Base-by-base conservation (phyloP, 2,888 invertebrate species). In the Teleogryllus oceanicus region DNA sequence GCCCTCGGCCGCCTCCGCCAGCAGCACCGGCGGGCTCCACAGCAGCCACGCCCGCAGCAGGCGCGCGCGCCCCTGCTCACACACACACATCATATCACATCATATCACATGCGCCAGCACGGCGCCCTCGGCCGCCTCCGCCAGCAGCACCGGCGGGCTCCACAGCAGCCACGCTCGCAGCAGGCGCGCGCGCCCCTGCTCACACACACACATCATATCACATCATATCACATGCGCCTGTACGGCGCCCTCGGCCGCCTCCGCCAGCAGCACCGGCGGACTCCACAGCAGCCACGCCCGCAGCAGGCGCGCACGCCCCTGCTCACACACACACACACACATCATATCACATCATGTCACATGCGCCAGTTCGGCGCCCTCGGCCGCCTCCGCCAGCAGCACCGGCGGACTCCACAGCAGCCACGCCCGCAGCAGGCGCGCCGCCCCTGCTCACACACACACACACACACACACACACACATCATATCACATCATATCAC, bases 401-500 rank as follows among this genome's bases (percentile, higher is more conserved):
- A 62, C 62, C 3, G 62, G 62, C 13, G 62, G 62, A 4, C 62
- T 62, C 62, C 62, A 62, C 13, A 62, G 62, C 62, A 62, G 62
- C 62, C 62, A 62, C 8, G 62, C 62, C 3, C 62, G 62, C 16
- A 62, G 62, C 62, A 62, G 62, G 5, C 10, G 13, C 62, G 62
- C 62, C 62, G 62, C 18, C 62, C 62, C 62, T 62, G 18, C 16
- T 3, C n/a, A n/a, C n/a, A n/a, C n/a, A n/a, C n/a, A n/a, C n/a
- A n/a, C n/a, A n/a, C n/a, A n/a, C n/a, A n/a, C n/a, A n/a, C 62
- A 62, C 16, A 62, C 8, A 62, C 2, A 4, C 3, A 8, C 62
- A 62, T 0, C 0, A 0, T 0, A 3, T 4, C 2, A 4, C 5
- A 0, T 5, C 37, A 2, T 4, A 2, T 5, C 62, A 0, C 62